Conservation (phyloP, 1,140 invertebrate species). For the Dinothrombium tinctorium region DNA sequence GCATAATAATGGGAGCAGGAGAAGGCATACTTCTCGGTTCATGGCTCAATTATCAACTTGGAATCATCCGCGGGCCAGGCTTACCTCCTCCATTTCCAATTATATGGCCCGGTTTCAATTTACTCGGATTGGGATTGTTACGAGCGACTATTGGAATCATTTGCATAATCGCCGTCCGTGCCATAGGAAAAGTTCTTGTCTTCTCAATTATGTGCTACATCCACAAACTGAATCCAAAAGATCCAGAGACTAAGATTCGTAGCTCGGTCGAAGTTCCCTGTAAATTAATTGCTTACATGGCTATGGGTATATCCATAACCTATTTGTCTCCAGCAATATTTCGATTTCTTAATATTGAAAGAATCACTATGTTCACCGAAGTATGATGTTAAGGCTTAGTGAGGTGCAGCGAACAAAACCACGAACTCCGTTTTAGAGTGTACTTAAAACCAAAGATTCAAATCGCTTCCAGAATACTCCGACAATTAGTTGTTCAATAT, state of each 20-base stretch:
- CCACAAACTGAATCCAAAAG: constrained; percentile 30
- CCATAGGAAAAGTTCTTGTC: constrained; percentile 38
- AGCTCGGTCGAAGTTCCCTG: constrained; percentile 42
- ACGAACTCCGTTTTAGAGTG: too few species aligned
- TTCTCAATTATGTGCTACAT: constrained; percentile 41
- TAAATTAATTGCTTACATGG: constrained; percentile 49
- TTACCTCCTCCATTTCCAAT: constrained; percentile 39
- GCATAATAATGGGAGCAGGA: constrained; percentile 51
- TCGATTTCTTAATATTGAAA: constrained; percentile 41
- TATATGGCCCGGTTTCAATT: constrained; percentile 45
- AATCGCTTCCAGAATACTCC: too few species aligned
- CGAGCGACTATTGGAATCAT: constrained; percentile 46
- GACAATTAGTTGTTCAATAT: too few species aligned
- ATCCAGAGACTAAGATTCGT: constrained; percentile 21
- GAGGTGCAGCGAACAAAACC: too few species aligned
- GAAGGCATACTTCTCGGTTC: constrained; percentile 52
- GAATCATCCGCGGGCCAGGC: constrained; percentile 21
- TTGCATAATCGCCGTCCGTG: constrained; percentile 37
- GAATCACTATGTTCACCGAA: constrained; percentile 53
- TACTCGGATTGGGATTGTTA: constrained; percentile 35
- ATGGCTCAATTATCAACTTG: constrained; percentile 56
- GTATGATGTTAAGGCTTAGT: too few species aligned
- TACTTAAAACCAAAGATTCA: too few species aligned
- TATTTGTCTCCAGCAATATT: constrained; percentile 55
- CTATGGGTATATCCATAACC: constrained; percentile 46